Conservation (phyloP, 2,888 invertebrate species). For the Mellilla xanthometata region DNA sequence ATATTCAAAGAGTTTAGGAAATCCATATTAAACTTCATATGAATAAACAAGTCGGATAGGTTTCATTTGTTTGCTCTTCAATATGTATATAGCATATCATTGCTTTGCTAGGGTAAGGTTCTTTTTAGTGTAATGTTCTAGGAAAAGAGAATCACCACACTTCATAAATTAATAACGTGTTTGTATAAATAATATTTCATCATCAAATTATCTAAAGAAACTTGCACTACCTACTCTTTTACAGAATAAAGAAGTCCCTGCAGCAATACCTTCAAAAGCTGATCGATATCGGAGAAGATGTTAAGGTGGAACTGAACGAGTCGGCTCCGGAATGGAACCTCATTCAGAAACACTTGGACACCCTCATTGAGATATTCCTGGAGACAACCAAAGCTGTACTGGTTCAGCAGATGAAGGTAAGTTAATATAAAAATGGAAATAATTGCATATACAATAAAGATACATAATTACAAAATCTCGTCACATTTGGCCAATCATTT, state of each 20-base stretch:
- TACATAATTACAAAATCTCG: too few relatives aligned
- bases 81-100: too few relatives aligned
- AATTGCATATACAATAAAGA: not conserved
- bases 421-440: not conserved
- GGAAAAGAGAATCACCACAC: too few relatives aligned
- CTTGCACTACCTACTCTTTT: too few relatives aligned
- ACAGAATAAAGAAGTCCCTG: conserved; percentile 64
- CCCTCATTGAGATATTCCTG: conserved; percentile 79
- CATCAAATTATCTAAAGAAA: not conserved
- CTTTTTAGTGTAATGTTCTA: too few relatives aligned
- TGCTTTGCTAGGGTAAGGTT: too few relatives aligned
- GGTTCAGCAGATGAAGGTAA: conserved; percentile 83
- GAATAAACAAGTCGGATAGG: too few relatives aligned
- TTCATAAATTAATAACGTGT: too few relatives aligned
- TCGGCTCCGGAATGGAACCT: conserved; percentile 64
- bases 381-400: conserved; percentile 82
- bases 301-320: conserved; percentile 74
- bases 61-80: too few relatives aligned
- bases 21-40: too few relatives aligned
- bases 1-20: too few relatives aligned
- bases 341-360: conserved; percentile 70
- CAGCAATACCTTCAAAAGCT: conserved; percentile 72
- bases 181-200: not conserved
- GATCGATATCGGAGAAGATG: conserved; percentile 75
- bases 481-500: too few relatives aligned